phyloP scores from a whole-genome alignment of 2,888 invertebrate species.

The Erebia epiphron region DNA sequence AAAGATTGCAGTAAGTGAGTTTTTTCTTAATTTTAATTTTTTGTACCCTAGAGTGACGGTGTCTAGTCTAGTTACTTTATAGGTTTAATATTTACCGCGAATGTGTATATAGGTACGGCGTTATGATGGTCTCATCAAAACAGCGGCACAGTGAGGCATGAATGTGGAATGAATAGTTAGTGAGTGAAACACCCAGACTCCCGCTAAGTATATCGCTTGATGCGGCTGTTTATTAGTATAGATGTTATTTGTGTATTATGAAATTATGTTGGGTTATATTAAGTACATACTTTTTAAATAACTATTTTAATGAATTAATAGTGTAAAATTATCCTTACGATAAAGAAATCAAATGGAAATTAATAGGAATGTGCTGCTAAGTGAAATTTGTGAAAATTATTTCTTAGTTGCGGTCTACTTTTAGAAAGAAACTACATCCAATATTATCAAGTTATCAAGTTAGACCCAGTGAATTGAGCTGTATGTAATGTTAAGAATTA shows the following conservation, averaged over 20 bases:
- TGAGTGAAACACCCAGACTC: conserved; percentile 58
- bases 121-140: conserved; percentile 79
- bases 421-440: too few relatives aligned
- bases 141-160: conserved; percentile 57
- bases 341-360: too few relatives aligned
- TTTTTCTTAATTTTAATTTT: too few relatives aligned
- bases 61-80: conserved; percentile 29
- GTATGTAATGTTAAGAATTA: too few relatives aligned
- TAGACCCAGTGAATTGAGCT: too few relatives aligned
- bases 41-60: neutral
- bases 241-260: neutral
- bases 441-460: too few relatives aligned
- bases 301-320: neutral
- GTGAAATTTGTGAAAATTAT: too few relatives aligned
- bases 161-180: conserved; percentile 52
- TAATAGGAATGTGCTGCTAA: too few relatives aligned
- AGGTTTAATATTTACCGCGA: conserved; percentile 39
- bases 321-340: neutral
- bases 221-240: conserved; percentile 48
- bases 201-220: conserved; percentile 64
- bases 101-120: conserved; percentile 61
- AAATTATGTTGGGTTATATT: neutral
- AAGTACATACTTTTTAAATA: too few relatives aligned
- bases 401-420: too few relatives aligned
- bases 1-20: too few relatives aligned